Conservation (phyloP, 2,797 vertebrate genomes). For the Moxostoma hubbsi region DNA sequence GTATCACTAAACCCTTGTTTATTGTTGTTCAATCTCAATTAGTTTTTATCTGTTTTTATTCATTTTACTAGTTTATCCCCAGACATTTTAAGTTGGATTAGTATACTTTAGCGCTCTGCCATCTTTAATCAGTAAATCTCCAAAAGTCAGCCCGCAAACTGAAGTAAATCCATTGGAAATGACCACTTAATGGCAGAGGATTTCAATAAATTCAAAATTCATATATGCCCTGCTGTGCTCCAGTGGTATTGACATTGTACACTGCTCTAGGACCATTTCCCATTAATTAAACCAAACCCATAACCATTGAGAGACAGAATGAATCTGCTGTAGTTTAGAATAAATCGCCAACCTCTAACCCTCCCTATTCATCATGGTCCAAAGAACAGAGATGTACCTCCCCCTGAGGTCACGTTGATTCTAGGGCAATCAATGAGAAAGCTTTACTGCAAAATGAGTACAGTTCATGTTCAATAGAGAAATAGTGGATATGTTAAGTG, state of each 20-base stretch:
- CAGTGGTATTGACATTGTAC: too few species aligned
- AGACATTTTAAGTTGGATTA: not conserved
- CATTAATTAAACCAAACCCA: not conserved
- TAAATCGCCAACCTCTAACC: constrained; percentile 7
- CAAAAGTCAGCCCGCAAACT: constrained; percentile 9
- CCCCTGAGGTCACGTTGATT: constrained; percentile 6
- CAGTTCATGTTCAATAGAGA: constrained; percentile 27
- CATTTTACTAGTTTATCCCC: not conserved
- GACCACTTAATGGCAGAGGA: not conserved
- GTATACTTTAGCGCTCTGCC: not conserved
- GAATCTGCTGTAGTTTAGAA: not conserved
- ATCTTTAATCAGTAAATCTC: not conserved
- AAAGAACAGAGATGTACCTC: constrained; percentile 29
- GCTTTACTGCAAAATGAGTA: constrained; percentile 29
- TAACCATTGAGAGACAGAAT: constrained; percentile 7
- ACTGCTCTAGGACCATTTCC: not conserved
- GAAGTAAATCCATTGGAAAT: constrained; percentile 4
- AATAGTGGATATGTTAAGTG: not conserved
- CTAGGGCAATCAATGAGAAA: constrained; percentile 31
- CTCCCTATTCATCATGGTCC: not conserved
- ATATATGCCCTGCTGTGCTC: not conserved
- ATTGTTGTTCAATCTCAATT: not conserved
- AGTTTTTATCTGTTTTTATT: too few species aligned
- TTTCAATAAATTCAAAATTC: not conserved
- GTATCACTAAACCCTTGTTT: not conserved